phyloP scores from a whole-genome alignment of 2,888 invertebrate species.

The Rhamnusium bicolor region DNA sequence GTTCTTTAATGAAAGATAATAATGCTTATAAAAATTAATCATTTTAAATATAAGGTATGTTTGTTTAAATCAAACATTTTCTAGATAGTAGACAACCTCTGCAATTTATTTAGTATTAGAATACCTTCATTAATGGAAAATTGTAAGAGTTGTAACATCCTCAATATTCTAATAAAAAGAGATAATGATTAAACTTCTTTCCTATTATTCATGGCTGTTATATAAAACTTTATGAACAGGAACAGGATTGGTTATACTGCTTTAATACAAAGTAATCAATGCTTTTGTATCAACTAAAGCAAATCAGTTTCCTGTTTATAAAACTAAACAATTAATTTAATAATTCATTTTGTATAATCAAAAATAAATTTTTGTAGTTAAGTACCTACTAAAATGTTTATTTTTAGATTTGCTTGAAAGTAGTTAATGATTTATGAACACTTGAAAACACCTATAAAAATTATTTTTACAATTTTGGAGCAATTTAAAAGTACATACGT shows the following conservation, averaged over 20 bases:
- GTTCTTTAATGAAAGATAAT: too few species aligned
- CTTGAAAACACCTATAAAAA: not conserved
- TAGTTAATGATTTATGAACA: not conserved
- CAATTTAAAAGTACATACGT: not conserved
- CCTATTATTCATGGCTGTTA: not conserved
- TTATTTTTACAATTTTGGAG: conserved; percentile 8
- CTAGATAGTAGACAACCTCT: too few species aligned
- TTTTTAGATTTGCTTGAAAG: not conserved
- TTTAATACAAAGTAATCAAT: conserved; percentile 1
- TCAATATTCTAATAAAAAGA: too few species aligned
- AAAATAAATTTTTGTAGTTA: not conserved
- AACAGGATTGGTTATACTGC: not conserved
- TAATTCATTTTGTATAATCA: not conserved
- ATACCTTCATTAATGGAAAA: too few species aligned
- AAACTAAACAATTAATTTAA: not conserved
- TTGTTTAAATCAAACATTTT: too few species aligned
- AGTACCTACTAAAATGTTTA: not conserved
- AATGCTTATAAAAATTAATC: too few species aligned
- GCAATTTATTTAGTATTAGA: too few species aligned
- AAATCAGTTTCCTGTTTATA: conserved; percentile 14
- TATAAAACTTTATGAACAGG: conserved; percentile 8
- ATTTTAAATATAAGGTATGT: too few species aligned
- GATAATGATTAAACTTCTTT: too few species aligned
- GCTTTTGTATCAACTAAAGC: not conserved
- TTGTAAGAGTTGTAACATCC: too few species aligned